These are phyloP conservation scores for Carassius gibelio DNA, from an alignment of 2,113 vertebrate species.

Conservation along the genomic window DNA sequence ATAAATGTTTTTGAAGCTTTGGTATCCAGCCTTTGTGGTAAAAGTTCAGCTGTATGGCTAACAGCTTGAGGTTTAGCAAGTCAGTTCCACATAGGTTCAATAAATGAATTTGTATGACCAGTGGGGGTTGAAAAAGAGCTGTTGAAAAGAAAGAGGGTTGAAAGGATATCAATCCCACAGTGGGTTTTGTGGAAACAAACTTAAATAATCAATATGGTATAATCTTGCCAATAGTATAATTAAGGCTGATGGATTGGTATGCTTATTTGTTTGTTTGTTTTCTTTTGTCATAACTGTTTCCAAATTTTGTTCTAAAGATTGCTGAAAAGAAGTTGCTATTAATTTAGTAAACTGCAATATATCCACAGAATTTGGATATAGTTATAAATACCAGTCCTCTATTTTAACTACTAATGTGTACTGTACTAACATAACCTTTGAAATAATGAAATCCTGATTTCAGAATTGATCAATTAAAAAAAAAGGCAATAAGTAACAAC, in stretches of 20 bases:
- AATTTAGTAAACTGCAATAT: not conserved
- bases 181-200: conserved; percentile 65
- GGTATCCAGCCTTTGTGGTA: conserved; percentile 29
- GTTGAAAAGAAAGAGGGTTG: conserved; percentile 58
- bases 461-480: not conserved
- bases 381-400: not conserved
- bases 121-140: conserved; percentile 63
- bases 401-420: not conserved
- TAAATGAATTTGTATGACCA: conserved; percentile 71
- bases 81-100: conserved; percentile 73
- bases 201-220: conserved; percentile 74
- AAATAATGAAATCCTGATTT: not conserved
- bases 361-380: not conserved
- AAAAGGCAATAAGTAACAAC: not conserved
- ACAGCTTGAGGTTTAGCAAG: conserved; percentile 69
- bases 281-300: conserved; percentile 36
- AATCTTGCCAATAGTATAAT: not conserved
- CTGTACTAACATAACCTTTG: not conserved
- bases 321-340: not conserved
- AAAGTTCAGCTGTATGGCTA: conserved; percentile 55
- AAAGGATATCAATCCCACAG: conserved; percentile 72
- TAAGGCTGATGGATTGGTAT: not conserved
- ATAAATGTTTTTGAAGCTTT: not conserved
- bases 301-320: not conserved
- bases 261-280: conserved; percentile 68